phyloP scores from a whole-genome alignment of 2,113 vertebrate genomes.

The Pollimyrus isidori region DNA sequence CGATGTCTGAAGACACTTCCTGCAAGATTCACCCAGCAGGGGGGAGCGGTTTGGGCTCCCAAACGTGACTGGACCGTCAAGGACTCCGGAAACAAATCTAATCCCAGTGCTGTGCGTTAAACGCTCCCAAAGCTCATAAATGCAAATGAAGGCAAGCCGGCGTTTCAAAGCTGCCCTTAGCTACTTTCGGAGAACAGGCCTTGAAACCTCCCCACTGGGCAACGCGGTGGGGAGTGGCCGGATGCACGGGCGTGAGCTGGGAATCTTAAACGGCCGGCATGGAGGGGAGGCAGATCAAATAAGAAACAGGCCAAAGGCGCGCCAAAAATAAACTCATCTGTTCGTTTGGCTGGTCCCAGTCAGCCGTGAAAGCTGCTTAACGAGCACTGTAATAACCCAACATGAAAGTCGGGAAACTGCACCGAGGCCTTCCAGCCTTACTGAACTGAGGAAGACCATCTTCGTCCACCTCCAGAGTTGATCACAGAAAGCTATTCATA shows the following conservation, averaged over 20 bases:
- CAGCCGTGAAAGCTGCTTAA: not conserved
- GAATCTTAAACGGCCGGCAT: not conserved
- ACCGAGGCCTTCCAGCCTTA: not conserved
- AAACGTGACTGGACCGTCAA: not conserved
- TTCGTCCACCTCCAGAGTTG: not conserved
- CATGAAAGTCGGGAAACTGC: not conserved
- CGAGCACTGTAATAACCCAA: not conserved
- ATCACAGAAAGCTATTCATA: not conserved
- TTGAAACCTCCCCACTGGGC: not conserved
- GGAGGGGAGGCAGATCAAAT: not conserved
- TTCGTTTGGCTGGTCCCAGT: not conserved
- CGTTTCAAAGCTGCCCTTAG: not conserved
- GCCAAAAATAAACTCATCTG: not conserved
- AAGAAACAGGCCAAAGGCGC: not conserved
- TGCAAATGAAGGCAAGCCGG: not conserved
- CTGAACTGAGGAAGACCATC: not conserved
- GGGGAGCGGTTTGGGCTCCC: not conserved
- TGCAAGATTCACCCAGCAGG: slow-evolving; percentile 11
- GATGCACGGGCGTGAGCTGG: not conserved
- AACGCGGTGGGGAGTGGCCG: not conserved
- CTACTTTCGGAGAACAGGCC: not conserved
- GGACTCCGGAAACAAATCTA: not conserved
- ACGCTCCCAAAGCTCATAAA: not conserved
- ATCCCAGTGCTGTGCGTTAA: not conserved
- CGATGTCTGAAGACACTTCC: slow-evolving; percentile 22